Evolutionary conservation across 1,140 invertebrate species (phyloP).

Genomic region (Vollenhovia emeryi): DNA sequence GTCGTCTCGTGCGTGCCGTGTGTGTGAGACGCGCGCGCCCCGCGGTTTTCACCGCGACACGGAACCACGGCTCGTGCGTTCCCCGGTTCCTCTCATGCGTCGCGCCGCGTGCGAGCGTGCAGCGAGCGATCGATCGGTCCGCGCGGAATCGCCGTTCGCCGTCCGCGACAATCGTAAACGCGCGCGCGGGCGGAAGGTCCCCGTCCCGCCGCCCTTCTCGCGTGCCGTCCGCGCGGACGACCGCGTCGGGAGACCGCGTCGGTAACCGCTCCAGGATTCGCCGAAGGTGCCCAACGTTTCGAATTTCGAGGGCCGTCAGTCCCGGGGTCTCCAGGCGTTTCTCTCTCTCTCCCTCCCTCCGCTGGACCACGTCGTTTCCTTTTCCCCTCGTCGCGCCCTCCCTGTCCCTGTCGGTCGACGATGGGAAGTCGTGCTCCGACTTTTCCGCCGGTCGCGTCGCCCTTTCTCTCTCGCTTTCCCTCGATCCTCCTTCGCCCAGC

Average conservation of each 20-base stretch:
- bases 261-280: slow-evolving; percentile 6
- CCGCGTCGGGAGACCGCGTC: neutral
- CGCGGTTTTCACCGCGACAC: neutral
- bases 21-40: slow-evolving; percentile 9
- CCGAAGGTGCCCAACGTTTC: slow-evolving; percentile 33
- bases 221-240: neutral
- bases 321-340: slow-evolving; percentile 9
- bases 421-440: slow-evolving; percentile 15
- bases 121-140: neutral
- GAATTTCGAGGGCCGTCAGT: slow-evolving; percentile 26
- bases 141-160: neutral
- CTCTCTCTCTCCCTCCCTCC: slow-evolving; percentile 10
- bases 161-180: neutral
- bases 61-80: too few species aligned
- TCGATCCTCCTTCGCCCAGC: neutral
- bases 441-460: neutral
- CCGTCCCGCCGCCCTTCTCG: neutral
- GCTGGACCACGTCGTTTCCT: neutral
- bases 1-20: slow-evolving; percentile 60
- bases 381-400: too few species aligned
- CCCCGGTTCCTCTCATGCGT: too few species aligned
- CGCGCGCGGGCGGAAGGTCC: neutral
- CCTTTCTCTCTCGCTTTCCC: neutral
- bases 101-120: neutral
- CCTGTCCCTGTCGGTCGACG: neutral